Conservation (phyloP, 2,797 vertebrate genomes). For the Aulostomus chinensis region DNA sequence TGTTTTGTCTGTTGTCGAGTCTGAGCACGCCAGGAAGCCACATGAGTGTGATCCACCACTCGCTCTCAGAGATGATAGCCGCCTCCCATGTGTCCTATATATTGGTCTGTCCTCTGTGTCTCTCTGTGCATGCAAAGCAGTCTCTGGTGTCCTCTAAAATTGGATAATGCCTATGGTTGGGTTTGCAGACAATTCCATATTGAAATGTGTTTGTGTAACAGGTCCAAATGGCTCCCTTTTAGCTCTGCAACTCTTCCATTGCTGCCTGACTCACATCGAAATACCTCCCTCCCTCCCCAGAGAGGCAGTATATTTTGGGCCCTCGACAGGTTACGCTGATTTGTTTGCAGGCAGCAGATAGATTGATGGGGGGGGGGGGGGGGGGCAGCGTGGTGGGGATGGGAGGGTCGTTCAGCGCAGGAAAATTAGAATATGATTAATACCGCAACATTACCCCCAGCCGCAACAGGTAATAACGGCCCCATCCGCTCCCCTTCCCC, state of each 20-base stretch:
- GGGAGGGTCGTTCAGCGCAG: constrained; percentile 46
- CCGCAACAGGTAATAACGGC: constrained; percentile 84
- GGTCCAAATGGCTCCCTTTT: constrained; percentile 19
- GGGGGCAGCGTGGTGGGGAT: neutral
- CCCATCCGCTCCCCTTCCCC: constrained; percentile 72
- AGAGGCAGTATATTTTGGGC: constrained; percentile 61
- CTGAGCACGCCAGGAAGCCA: constrained; percentile 1
- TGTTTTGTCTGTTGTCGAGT: neutral
- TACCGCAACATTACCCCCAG: constrained; percentile 79
- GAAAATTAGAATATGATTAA: constrained; percentile 88
- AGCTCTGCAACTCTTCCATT: constrained; percentile 12
- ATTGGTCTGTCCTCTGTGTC: constrained; percentile 23
- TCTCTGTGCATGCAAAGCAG: constrained; percentile 32
- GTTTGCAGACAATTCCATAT: constrained; percentile 17
- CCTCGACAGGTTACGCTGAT: constrained; percentile 52
- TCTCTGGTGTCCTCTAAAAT: constrained; percentile 39
- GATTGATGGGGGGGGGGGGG: constrained; percentile 63
- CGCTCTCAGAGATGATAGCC: constrained; percentile 13
- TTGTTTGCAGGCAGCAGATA: constrained; percentile 72
- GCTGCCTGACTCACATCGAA: constrained; percentile 6
- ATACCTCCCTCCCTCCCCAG: constrained; percentile 10
- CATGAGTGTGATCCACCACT: constrained; percentile 5
- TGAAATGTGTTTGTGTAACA: constrained; percentile 10
- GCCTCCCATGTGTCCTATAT: constrained; percentile 44
- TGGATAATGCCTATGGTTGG: constrained; percentile 29